These are phyloP conservation scores for Idaea dimidiata DNA, from an alignment of 2,888 invertebrate species.

Conservation along the genomic window DNA sequence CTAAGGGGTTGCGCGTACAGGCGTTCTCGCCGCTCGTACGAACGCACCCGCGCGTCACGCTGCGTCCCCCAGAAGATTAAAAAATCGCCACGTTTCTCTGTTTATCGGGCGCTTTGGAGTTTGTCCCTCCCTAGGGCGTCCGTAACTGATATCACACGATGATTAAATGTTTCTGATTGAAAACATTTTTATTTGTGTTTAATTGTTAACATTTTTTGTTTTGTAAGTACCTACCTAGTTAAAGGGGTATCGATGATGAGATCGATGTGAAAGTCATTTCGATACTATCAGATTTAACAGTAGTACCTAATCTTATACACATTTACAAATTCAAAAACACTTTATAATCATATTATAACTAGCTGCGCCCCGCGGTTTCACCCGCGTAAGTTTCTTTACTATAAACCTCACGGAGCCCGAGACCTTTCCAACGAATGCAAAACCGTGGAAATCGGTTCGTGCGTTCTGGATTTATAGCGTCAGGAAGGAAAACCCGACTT, in stretches of 20 bases:
- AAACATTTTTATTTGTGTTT: constrained; percentile 43
- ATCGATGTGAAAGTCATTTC: constrained; percentile 2
- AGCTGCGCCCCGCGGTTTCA: no score
- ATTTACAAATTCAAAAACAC: no score
- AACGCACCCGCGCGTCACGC: constrained; percentile 22
- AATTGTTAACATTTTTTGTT: constrained; percentile 23
- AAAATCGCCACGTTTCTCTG: constrained; percentile 20
- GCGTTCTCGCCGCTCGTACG: background rate
- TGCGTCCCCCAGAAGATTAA: constrained; percentile 22
- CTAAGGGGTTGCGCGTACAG: constrained; percentile 10
- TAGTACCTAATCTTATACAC: no score
- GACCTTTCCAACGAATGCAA: no score
- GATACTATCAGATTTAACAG: constrained; percentile 7
- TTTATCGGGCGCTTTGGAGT: constrained; percentile 14
- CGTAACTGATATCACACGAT: constrained; percentile 46
- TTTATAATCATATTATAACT: no score
- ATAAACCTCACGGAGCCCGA: no score
- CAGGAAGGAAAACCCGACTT: no score
- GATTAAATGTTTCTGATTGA: constrained; percentile 54
- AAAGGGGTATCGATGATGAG: background rate
- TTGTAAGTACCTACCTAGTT: background rate
- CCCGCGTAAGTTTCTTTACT: no score
- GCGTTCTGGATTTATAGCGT: no score
- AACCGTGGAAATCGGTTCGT: no score
- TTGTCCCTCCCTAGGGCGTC: constrained; percentile 12